phyloP scores from a whole-genome alignment of 37 sponge, comb jelly and placozoan genomes.

The Haliclona indistincta region DNA sequence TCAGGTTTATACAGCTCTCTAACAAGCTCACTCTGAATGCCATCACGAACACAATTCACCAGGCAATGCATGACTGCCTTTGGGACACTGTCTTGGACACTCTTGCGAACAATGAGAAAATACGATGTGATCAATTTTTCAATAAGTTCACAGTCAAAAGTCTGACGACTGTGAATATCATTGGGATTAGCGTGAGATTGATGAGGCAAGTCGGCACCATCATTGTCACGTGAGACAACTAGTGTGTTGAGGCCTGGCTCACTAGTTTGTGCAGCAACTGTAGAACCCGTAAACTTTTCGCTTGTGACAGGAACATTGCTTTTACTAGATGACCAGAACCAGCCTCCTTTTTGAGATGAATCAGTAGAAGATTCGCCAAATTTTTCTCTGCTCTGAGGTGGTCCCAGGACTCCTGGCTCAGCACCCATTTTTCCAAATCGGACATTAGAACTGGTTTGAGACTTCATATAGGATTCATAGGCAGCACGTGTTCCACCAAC shows the following conservation, averaged over 20 bases:
- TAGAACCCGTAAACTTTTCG: not conserved
- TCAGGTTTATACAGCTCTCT: slow-evolving; percentile 85
- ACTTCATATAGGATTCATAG: slow-evolving; percentile 68
- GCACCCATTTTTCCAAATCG: not conserved
- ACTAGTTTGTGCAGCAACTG: not conserved
- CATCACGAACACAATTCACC: slow-evolving; percentile 88
- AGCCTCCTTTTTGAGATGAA: not conserved
- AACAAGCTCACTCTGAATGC: slow-evolving; percentile 86
- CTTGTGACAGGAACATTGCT: not conserved
- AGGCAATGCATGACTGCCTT: slow-evolving; percentile 98
- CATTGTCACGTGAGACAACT: no score
- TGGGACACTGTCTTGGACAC: slow-evolving; percentile 92
- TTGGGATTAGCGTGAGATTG: not conserved
- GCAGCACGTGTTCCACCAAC: slow-evolving; percentile 84
- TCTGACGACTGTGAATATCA: slow-evolving; percentile 31
- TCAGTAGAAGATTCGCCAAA: not conserved
- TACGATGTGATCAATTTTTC: slow-evolving; percentile 91
- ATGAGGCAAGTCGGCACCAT: not conserved
- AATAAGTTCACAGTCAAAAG: slow-evolving; percentile 74
- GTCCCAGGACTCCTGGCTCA: not conserved
- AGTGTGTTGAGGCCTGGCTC: not conserved
- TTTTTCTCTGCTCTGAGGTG: no score
- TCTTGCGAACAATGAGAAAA: slow-evolving; percentile 93
- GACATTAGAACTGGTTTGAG: not conserved
- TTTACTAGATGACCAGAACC: not conserved